Percentiles rank a stretch among this genome's conserved stretches.
These are phyloP conservation scores for Pristionchus fissidentatus DNA, from an alignment of 2,888 invertebrate genomes.

Conservation along the genomic window DNA sequence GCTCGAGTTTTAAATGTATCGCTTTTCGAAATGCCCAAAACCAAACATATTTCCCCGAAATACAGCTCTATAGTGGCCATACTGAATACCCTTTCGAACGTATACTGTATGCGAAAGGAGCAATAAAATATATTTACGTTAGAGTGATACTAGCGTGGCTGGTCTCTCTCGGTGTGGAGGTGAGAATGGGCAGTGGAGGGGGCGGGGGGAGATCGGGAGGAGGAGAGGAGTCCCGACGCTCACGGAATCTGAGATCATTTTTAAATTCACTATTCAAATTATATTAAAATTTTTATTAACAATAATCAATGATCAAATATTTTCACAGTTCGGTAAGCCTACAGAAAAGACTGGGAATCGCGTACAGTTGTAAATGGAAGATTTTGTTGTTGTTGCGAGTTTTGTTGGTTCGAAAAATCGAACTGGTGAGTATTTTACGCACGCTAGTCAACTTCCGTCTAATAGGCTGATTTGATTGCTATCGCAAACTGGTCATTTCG, in stretches of 20 bases:
- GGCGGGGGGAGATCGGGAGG: slow-evolving; percentile 39
- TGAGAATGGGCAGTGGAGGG: slow-evolving; percentile 7
- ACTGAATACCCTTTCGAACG: too few species aligned
- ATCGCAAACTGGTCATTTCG: neutral
- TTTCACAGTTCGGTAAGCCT: too few species aligned
- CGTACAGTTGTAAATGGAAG: too few species aligned
- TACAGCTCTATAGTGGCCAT: too few species aligned
- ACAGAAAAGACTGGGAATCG: too few species aligned
- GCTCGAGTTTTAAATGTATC: too few species aligned
- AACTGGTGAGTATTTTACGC: too few species aligned
- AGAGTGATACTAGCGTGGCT: slow-evolving; percentile 21
- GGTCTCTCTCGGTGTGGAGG: slow-evolving; percentile 20
- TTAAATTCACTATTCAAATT: neutral
- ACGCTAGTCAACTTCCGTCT: neutral
- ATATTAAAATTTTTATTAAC: neutral
- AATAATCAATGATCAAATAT: too few species aligned
- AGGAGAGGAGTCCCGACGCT: slow-evolving; percentile 35
- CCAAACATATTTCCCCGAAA: too few species aligned
- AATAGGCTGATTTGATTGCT: slow-evolving; percentile 21
- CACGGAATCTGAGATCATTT: neutral
- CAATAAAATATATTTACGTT: neutral
- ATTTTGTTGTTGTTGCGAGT: neutral
- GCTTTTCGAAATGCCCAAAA: too few species aligned
- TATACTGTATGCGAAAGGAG: too few species aligned
- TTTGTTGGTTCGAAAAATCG: neutral